Evolutionary conservation across 2,888 invertebrate genomes (phyloP), one percentile per base, ranked within the genome.

Genomic region (Hirtodrosophila histrioides): DNA sequence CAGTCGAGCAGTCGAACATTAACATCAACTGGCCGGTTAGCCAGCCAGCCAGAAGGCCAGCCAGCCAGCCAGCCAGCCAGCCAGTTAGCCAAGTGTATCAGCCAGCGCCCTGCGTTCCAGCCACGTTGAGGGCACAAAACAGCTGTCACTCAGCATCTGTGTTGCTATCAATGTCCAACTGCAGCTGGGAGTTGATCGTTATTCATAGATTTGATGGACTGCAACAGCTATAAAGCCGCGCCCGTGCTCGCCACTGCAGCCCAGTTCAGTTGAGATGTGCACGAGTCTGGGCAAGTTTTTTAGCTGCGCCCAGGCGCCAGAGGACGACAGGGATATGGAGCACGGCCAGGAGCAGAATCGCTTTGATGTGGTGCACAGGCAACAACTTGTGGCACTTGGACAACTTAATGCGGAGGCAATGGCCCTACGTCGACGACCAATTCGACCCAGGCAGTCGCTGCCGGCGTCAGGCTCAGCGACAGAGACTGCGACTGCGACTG

Each of bases 241-340:
- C 4, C 33, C 0, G 2, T 27, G 31, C 10, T 4, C 2, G 35
- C 5, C 5, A 8, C 8, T 7, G 31, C 4, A 8, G 46, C 7
- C 17, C 46, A 48, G 41, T 24, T 12, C 31, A 29, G 7, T 31
- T 31, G 31, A 8, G 55, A 73, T 76, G 80, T 83, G 86, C 48
- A 43, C 41, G 5, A 67, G 45, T 24, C 43, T 80, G 36, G 50
- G 40, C 41, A 65, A 57, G 27, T 60, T 67, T 17, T 75, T 80
- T 10, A 45, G 61, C 48, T 80, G 79, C 56, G 61, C 67, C 5
- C 48, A 58, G 7, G 37, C 50, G 11, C 27, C 23, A 24, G 33
- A 44, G 6, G 51, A 58, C n/a, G 46, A 50, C 5, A 46, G 54
- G 17, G 43, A 55, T 5, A 9, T n/a, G 11, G 23, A 31, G 23